Evolutionary conservation across 2,888 invertebrate genomes (phyloP), one percentile per base, ranked within the genome.

Genomic region (Colletes collaris): DNA sequence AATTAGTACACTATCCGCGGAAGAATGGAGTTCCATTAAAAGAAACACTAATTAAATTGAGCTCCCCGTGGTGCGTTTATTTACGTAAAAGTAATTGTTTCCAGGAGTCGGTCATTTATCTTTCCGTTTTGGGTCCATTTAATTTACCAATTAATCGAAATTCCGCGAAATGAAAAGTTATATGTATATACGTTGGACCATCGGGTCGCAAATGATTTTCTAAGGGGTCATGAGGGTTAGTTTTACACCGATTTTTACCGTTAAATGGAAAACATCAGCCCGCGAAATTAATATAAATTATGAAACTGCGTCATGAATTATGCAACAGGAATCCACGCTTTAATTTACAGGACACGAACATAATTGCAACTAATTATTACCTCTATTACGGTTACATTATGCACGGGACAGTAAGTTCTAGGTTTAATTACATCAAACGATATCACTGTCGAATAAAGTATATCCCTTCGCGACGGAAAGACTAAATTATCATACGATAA

Each of bases 1-100:
- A 75, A 77, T 75, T 77, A 77, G 63, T 58, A 37, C 46, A 63
- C 27, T 75, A 67, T 68, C 76, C 27, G 7, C 52, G 62, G 62
- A 70, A 49, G 19, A 58, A 67, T 46, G 27, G 8, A 52, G 52
- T 37, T 35, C 27, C 63, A 77, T 77, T 77, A 75, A 27, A 44
- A 49, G 52, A 64, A 77, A 77, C 75, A 77, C 63, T 77, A 67
- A 75, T 66, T 66, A 66, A 63, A 76, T 67, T 63, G 58, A 46
- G 59, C 52, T 46, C 53, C 44, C 4, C 56, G 35, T 11, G 13
- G 46, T 13, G 16, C 19, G 13, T 64, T 53, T 76, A 64, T 60
- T 60, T 60, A 55, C 19, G 37, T n/a, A 10, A 13, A n/a, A 7
- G 13, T 52, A 63, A 58, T 77, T 50, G 62, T 10, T 35, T 44